Evolutionary conservation across 1,140 invertebrate genomes (phyloP), one percentile per base, ranked within the genome.

Genomic region (Cotesia typhae): DNA sequence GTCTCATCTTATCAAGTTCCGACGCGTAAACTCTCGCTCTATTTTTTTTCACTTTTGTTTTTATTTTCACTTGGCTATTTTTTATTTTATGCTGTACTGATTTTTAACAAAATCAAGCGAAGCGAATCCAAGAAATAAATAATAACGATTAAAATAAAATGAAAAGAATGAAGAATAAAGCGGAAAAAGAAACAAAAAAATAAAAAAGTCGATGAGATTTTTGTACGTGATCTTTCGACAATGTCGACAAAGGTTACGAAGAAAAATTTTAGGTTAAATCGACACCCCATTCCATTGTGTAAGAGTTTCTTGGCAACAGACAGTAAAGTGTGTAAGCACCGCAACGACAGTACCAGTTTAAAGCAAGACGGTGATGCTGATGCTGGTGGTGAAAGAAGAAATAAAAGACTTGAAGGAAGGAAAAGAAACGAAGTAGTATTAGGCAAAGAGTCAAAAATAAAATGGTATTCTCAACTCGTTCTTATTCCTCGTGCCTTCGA

Each of bases 401-500:
- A 10, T 9, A 47, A 10, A 47, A 47, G 41, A 47, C 41, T 47
- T 0, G 41, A 47, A 6, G 41, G 41, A 47, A 47, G 41, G 41
- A 47, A 10, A 47, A 47, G 41, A 47, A 47, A 5, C 59, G 57
- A 57, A 67, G 55, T 61, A 12, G 36, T 35, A 51, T 38, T 12
- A 55, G 53, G 65, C 52, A 51, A 47, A 47, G 41, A 47, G 41
- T 47, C 6, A 47, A 47, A 47, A 47, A 47, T 47, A 47, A 47
- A 47, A 47, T 47, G 41, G 41, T 47, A 47, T 47, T 47, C 75
- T 12, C 37, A 28, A 9, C 74, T 81, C 77, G 78, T 81, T 82
- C 74, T 78, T 78, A 82, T 81, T 82, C 80, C 75, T 79, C 72
- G 70, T 77, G 77, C 79, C 74, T 78, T 79, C 79, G 78, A 81